Evolutionary conservation across 2,797 vertebrate genomes (phyloP).

Genomic region (Alca torda): DNA sequence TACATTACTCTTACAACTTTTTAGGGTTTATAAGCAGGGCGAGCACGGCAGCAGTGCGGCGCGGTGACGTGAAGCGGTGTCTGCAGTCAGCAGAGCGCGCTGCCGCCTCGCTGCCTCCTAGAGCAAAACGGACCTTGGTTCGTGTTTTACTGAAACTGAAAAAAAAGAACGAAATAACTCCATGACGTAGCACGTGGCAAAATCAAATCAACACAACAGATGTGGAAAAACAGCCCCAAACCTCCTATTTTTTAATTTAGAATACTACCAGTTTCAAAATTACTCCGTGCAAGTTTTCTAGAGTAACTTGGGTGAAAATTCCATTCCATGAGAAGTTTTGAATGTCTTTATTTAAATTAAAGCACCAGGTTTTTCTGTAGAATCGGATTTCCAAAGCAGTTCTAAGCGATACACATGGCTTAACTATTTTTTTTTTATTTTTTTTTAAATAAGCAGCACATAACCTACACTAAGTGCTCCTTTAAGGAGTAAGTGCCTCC

Average conservation of each 20-base stretch:
- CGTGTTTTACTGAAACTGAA: not conserved
- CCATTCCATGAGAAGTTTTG: not conserved
- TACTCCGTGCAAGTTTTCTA: not conserved
- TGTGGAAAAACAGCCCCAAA: not conserved
- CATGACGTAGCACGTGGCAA: not conserved
- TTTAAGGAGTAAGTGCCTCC: not conserved
- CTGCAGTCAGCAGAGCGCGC: not conserved
- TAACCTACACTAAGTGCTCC: not conserved
- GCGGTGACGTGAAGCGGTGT: fast-evolving
- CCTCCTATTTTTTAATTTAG: not conserved
- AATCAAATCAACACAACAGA: not conserved
- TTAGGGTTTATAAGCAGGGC: not conserved
- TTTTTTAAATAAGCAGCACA: not conserved
- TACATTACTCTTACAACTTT: not conserved
- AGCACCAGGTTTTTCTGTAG: not conserved
- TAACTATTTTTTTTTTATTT: not conserved
- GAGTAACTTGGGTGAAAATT: not conserved
- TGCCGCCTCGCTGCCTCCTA: not conserved
- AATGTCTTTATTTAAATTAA: not conserved
- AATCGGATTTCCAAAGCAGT: not conserved
- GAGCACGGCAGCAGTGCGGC: fast-evolving
- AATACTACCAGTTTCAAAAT: not conserved
- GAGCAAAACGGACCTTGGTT: too few species aligned
- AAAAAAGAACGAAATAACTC: not conserved
- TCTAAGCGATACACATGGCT: fast-evolving